Percentiles rank a stretch among this genome's conserved stretches.
These are phyloP conservation scores for Microctonus aethiopoides DNA, from an alignment of 2,888 invertebrate species.

Conservation along the genomic window DNA sequence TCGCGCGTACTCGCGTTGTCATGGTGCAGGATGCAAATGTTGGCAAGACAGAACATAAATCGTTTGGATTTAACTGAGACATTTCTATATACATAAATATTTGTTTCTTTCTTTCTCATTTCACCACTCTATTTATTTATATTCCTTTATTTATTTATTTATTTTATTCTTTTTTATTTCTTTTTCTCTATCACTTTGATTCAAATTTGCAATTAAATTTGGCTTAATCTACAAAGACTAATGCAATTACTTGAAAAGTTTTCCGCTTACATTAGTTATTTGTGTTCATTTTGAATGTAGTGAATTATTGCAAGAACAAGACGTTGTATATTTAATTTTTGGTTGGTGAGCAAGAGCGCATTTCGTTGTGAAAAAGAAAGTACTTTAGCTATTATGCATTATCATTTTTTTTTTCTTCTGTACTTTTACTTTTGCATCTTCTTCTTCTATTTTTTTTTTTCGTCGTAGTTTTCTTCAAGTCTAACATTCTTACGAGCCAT, in stretches of 20 bases:
- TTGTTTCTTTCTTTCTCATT: neutral
- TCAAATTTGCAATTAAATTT: neutral
- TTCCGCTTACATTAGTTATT: neutral
- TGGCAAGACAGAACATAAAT: neutral
- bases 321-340: slow-evolving; percentile 23
- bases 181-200: neutral
- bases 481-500: neutral
- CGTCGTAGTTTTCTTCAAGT: neutral
- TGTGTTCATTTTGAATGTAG: slow-evolving; percentile 2
- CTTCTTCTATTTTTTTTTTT: too few relatives aligned
- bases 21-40: slow-evolving; percentile 8
- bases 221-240: neutral
- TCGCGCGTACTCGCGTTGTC: neutral
- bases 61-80: neutral
- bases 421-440: neutral
- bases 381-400: neutral
- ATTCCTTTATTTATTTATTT: neutral
- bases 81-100: neutral
- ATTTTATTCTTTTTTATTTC: neutral
- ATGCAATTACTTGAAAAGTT: slow-evolving; percentile 20
- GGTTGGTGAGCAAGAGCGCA: neutral
- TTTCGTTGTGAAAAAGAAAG: slow-evolving; percentile 1
- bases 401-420: neutral
- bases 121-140: neutral
- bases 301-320: slow-evolving; percentile 8